Percentiles rank a stretch among this genome's conserved stretches.
phyloP scores from a whole-genome alignment of 2,113 vertebrate genomes.

The Hippocampus mohnikei region DNA sequence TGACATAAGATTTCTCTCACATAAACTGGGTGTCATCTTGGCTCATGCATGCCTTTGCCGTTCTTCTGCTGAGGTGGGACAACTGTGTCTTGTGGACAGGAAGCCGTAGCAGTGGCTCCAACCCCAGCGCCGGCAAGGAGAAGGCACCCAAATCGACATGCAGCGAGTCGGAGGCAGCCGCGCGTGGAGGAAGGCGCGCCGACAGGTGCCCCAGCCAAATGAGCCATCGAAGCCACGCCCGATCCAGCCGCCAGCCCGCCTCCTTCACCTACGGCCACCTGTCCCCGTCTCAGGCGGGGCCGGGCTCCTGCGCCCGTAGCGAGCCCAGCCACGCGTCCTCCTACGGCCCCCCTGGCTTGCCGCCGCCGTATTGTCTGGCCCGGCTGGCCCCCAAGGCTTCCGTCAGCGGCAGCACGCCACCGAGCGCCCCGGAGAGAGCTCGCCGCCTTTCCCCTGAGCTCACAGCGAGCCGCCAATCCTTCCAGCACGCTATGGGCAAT shows the following conservation, averaged over 20 bases:
- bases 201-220: conserved; percentile 84
- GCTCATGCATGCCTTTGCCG: background rate
- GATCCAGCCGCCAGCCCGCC: conserved; percentile 63
- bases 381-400: conserved; percentile 75
- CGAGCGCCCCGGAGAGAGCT: conserved; percentile 89
- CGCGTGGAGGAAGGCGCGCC: conserved; percentile 70
- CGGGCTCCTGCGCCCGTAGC: conserved; percentile 78
- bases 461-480: conserved; percentile 94
- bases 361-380: conserved; percentile 82
- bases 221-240: conserved; percentile 72
- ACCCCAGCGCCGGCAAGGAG: conserved; percentile 87
- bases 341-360: conserved; percentile 84
- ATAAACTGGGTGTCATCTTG: background rate
- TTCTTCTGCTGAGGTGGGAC: background rate
- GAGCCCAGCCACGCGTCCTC: conserved; percentile 87
- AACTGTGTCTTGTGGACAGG: conserved; percentile 65
- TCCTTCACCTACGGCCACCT: conserved; percentile 68
- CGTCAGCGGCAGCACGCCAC: conserved; percentile 76
- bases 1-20: background rate
- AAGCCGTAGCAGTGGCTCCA: conserved; percentile 96
- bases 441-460: conserved; percentile 90
- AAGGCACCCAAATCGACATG: conserved; percentile 81
- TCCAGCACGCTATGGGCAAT: conserved; percentile 98
- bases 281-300: conserved; percentile 71
- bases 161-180: conserved; percentile 79